Base-by-base conservation (phyloP, 2,888 invertebrate species). In the Drymonia ruficornis region DNA sequence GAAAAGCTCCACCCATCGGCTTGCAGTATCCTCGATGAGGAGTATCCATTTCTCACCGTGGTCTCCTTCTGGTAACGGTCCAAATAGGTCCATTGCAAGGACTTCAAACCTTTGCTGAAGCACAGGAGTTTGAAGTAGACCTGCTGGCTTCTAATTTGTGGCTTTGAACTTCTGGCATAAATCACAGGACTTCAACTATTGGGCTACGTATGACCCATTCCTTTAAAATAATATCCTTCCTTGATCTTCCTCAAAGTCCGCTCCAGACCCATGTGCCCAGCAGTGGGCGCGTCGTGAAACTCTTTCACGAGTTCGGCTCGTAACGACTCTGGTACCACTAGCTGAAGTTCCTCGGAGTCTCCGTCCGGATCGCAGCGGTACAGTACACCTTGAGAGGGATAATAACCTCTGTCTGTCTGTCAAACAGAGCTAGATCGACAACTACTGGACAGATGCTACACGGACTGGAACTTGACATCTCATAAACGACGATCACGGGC, bases 61-160 rank as follows among this genome's bases (percentile, higher is more conserved):
- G 9, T 46, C 46, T n/a, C n/a, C n/a, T n/a, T n/a, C n/a, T n/a
- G n/a, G n/a, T n/a, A n/a, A n/a, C n/a, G n/a, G n/a, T n/a, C 67
- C 70, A 42, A 68, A 68, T 15, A 68, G 44, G 19, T 70, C 65
- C 8, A 68, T 55, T 1, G 67, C 56, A 2, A 70, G 28, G 1
- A 65, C 62, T 50, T 70, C 67, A 38, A 61, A 58, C 5, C 63
- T 49, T 28, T 63, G 62, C n/a, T 58, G 46, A 0, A 48, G 34
- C 0, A 53, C 56, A 2, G 65, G 53, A n/a, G 65, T 59, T 23
- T 62, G 56, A 0, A 65, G 47, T 15, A 66, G 42, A 12, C 59
- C 72, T 44, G 47, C 67, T 31, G 65, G 57, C 31, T 63, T 69
- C n/a, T 49, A 49, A 29, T 66, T 68, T 1, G 55, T 51, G 11